Conservation (phyloP, 2,113 vertebrate genomes). For the Agapornis roseicollis region DNA sequence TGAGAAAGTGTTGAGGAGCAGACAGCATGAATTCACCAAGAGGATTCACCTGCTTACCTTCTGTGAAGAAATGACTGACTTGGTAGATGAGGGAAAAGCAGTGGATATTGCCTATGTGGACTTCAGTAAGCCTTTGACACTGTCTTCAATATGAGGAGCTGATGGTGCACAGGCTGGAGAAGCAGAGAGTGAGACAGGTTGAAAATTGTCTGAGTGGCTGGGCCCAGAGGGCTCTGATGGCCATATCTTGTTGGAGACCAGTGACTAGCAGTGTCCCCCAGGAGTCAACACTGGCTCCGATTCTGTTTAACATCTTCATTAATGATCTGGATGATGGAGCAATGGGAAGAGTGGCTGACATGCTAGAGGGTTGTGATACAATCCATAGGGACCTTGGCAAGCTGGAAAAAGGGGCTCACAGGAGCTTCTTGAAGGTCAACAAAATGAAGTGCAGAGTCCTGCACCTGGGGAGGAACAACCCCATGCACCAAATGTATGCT, state of each 20-base stretch:
- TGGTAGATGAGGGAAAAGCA: not conserved
- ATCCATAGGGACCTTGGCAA: not conserved
- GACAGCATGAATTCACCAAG: not conserved
- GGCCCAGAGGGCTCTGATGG: not conserved
- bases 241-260: not conserved
- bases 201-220: not conserved
- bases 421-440: not conserved
- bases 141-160: not conserved
- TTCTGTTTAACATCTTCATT: not conserved
- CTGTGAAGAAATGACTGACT: not conserved
- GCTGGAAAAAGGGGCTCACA: not conserved
- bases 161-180: not conserved
- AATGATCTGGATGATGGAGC: not conserved
- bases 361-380: not conserved
- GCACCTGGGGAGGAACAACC: not conserved
- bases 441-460: not conserved
- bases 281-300: not conserved
- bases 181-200: not conserved
- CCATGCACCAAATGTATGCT: too few species aligned
- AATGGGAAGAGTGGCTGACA: not conserved
- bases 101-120: not conserved
- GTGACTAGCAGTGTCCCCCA: not conserved
- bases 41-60: not conserved
- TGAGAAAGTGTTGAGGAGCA: not conserved
- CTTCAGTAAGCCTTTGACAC: not conserved